Evolutionary conservation across 1,140 invertebrate species (phyloP).

Genomic region (Atopsyche davidsoni): DNA sequence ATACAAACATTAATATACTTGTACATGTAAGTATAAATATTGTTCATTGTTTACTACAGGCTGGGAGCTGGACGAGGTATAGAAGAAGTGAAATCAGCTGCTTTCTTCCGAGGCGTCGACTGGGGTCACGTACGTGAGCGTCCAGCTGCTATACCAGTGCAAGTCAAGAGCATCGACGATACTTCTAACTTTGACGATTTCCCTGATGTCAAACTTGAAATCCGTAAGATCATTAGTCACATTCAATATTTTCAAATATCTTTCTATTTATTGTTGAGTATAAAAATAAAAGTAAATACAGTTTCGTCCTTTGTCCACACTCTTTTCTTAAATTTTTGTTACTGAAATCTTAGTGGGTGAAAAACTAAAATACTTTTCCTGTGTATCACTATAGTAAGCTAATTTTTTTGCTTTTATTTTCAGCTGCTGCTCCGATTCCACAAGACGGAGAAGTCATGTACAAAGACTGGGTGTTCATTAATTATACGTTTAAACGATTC

Average conservation of each 20-base stretch:
- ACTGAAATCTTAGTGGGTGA: too few species aligned
- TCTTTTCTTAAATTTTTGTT: too few species aligned
- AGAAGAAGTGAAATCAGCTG: slow-evolving; percentile 78
- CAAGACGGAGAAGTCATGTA: slow-evolving; percentile 80
- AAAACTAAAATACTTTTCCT: too few species aligned
- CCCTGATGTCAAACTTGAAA: slow-evolving; percentile 97
- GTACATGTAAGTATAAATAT: neutral
- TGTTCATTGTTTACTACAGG: slow-evolving; percentile 33
- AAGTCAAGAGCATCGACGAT: slow-evolving; percentile 91
- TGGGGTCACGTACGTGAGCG: slow-evolving; percentile 95
- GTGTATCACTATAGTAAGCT: neutral
- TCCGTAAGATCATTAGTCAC: slow-evolving; percentile 73
- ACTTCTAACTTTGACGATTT: slow-evolving; percentile 99
- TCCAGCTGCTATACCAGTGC: slow-evolving; percentile 94
- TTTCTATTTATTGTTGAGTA: neutral
- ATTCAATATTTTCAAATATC: neutral
- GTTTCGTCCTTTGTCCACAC: too few species aligned
- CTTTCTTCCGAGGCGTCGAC: slow-evolving; percentile 89
- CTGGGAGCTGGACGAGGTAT: slow-evolving; percentile 86
- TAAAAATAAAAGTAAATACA: neutral
- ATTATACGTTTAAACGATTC: slow-evolving; percentile 99
- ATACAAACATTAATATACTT: too few species aligned
- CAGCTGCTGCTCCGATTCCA: slow-evolving; percentile 74
- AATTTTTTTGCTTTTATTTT: slow-evolving; percentile 33
- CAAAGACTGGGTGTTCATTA: slow-evolving; percentile 99